Base-by-base conservation (phyloP, 2,888 invertebrate species). In the Phaonia tiefii region DNA sequence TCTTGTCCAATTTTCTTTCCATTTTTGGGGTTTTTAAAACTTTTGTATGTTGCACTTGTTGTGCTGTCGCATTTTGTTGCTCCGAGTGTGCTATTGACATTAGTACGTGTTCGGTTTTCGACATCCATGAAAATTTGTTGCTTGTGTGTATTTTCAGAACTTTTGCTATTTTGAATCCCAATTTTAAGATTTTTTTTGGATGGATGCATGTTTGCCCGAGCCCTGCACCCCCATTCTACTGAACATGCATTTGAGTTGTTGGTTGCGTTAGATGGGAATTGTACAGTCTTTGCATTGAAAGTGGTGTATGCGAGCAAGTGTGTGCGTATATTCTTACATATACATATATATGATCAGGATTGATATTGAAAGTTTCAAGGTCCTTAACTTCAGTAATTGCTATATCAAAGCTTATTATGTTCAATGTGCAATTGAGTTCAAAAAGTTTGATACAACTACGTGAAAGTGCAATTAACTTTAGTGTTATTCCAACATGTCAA, bases 301-400 rank as follows among this genome's bases (percentile, higher is more conserved):
- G 22, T 39, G n/a, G 44, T 25, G 15, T 13, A 20, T 46, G 46
- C 15, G 37, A 25, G 67, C n/a, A n/a, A n/a, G 31, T 31, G 69
- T 20, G 17, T 51, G 31, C 69, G n/a, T 51, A 60, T 58, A 54
- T 66, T 76, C 63, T 58, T 63, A 39, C 17, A 26, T 8, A 44
- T 39, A 60, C 44, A 49, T 67, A 54, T 51, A 31, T 31, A 31
- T 31, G 31, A 5, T 31, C 31, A 31, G 37, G 15, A 42, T 75
- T 80, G 82, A 82, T 83, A 83, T 79, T 83, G 80, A 85, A 85
- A 84, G 76, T 83, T 84, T 84, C 85, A 85, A 85, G 84, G 85
- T 83, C 83, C 67, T 83, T 46, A 39, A 37, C 22, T 66, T 54
- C 26, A 31, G 49, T 73, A 73, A 72, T 76, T 80, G 75, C 67